Conservation (phyloP, 2,888 invertebrate species). For the Xanthorhoe spadicearia region DNA sequence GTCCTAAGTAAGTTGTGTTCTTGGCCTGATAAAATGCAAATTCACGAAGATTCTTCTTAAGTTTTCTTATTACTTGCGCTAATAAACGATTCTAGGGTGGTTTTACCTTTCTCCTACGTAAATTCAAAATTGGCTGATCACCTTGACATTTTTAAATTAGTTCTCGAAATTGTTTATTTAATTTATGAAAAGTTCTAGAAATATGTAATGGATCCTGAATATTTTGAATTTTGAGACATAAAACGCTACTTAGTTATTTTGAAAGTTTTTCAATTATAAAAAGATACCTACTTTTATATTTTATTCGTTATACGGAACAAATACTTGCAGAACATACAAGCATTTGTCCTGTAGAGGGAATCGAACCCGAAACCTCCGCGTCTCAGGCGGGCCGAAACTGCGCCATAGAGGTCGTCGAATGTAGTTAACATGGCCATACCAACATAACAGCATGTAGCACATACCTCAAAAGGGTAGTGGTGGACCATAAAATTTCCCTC, state of each 20-base stretch:
- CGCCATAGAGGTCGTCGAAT: too few species aligned
- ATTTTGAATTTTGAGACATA: too few species aligned
- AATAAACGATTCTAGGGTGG: slow-evolving; percentile 70
- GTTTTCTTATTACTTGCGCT: slow-evolving; percentile 81
- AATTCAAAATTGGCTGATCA: neutral
- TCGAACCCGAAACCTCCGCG: too few species aligned
- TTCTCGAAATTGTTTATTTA: neutral
- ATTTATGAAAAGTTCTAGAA: neutral
- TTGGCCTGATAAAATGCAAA: slow-evolving; percentile 81
- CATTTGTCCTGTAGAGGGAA: too few species aligned
- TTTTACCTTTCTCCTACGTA: slow-evolving; percentile 24
- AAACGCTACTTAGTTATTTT: too few species aligned
- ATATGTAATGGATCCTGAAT: too few species aligned
- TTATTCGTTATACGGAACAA: too few species aligned
- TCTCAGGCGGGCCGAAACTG: too few species aligned
- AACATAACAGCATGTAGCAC: slow-evolving; percentile 19
- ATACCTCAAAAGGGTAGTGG: slow-evolving; percentile 44
- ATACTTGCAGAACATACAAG: too few species aligned
- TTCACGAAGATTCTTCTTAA: slow-evolving; percentile 75
- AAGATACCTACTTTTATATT: too few species aligned
- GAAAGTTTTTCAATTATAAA: too few species aligned
- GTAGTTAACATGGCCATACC: slow-evolving; percentile 1
- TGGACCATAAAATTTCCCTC: slow-evolving; percentile 66
- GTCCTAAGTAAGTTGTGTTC: slow-evolving; percentile 73
- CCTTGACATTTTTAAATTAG: neutral